A percentile compares a stretch with the other conserved stretches of the same genome.
Evolutionary conservation across 1,140 invertebrate species (phyloP).

Genomic region (Ladona fulva): DNA sequence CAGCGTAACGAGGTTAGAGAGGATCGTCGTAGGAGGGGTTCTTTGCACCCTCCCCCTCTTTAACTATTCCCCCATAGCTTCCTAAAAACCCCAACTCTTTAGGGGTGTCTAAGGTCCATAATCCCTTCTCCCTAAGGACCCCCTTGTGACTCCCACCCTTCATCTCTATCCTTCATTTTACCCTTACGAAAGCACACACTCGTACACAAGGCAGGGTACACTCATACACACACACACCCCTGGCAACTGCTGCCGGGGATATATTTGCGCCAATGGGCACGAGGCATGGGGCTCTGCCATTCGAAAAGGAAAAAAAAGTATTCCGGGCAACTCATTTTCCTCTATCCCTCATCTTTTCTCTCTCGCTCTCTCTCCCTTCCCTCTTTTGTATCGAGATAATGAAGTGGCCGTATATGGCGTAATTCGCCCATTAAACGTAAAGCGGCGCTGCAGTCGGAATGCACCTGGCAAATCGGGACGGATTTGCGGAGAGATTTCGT

Average conservation of each 20-base stretch:
- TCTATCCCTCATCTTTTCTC: not conserved
- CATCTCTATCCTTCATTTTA: not conserved
- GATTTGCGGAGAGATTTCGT: no score
- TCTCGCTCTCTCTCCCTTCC: no score
- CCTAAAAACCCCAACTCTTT: not conserved
- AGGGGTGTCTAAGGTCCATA: not conserved
- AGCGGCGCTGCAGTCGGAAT: no score
- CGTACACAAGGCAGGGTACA: no score
- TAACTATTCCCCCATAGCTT: not conserved
- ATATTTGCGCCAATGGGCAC: not conserved
- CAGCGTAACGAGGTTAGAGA: not conserved
- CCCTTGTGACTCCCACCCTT: not conserved
- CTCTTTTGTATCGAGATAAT: constrained; percentile 6
- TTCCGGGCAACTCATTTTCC: not conserved
- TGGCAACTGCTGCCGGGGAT: not conserved
- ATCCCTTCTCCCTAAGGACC: not conserved
- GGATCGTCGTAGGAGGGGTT: not conserved
- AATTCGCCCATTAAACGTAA: no score
- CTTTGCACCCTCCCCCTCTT: not conserved
- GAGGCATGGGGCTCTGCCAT: not conserved
- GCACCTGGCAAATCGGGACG: no score
- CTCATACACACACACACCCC: not conserved
- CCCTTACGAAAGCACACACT: not conserved
- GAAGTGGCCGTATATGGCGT: not conserved
- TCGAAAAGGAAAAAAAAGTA: not conserved